phyloP scores from a whole-genome alignment of 2,797 vertebrate species.

The Coregonus sp. region DNA sequence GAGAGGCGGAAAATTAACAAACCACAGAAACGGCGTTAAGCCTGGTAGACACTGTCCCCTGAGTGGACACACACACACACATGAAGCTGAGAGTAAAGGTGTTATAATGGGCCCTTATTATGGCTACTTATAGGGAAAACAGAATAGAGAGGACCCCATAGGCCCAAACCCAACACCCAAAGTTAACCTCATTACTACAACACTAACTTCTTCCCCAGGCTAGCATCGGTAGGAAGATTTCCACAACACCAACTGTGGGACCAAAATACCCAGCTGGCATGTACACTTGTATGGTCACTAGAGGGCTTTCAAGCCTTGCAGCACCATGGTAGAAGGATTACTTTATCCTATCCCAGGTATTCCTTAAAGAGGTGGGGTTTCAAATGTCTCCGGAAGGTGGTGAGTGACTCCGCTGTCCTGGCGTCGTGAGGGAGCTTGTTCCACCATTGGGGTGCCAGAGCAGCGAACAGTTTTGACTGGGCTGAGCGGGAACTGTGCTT shows the following conservation, averaged over 20 bases:
- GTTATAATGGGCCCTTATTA: neutral
- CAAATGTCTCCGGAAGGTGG: too few species aligned
- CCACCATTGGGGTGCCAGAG: too few species aligned
- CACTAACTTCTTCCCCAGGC: neutral
- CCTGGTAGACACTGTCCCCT: slow-evolving; percentile 42
- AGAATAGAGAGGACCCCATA: slow-evolving; percentile 29
- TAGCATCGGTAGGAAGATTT: neutral
- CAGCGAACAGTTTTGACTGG: too few species aligned
- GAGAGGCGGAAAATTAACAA: slow-evolving; percentile 41
- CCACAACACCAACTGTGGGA: neutral
- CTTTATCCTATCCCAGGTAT: too few species aligned
- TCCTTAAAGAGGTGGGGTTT: too few species aligned
- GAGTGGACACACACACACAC: slow-evolving; percentile 25
- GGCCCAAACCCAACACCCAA: slow-evolving; percentile 32
- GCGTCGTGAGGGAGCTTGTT: too few species aligned
- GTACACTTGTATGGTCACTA: slow-evolving; percentile 60
- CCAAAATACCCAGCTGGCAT: slow-evolving; percentile 34
- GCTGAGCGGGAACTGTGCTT: too few species aligned
- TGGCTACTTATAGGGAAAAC: slow-evolving; percentile 15
- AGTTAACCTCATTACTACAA: slow-evolving; percentile 47
- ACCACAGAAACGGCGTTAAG: slow-evolving; percentile 46
- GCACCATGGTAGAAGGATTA: neutral
- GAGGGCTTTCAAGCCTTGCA: slow-evolving; percentile 65
- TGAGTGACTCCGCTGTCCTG: too few species aligned
- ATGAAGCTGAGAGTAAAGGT: neutral